These are phyloP conservation scores for Enteromius treurensis DNA, from an alignment of 2,797 vertebrate genomes.

Conservation along the genomic window DNA sequence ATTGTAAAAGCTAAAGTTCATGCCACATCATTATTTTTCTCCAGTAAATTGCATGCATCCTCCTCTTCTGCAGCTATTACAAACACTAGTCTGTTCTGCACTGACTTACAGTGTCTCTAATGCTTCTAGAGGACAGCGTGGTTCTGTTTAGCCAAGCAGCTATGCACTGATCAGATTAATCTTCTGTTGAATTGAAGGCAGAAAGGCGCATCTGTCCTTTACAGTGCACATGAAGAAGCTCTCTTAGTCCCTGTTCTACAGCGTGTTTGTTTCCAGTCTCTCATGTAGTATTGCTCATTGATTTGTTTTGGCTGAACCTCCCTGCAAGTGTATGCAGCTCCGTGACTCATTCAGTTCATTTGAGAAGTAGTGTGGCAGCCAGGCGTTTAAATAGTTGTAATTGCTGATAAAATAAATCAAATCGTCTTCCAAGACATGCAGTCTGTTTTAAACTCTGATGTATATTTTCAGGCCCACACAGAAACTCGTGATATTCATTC, in stretches of 20 bases:
- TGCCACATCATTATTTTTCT: not conserved
- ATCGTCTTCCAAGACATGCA: not conserved
- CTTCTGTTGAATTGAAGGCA: conserved; percentile 14
- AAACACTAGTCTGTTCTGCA: conserved; percentile 4
- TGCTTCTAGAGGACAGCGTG: not conserved
- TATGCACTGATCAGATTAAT: conserved; percentile 18
- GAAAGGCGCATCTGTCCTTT: conserved; percentile 11
- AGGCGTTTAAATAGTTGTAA: not conserved
- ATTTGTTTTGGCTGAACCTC: conserved; percentile 23
- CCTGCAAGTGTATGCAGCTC: conserved; percentile 9
- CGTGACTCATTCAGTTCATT: conserved; percentile 14
- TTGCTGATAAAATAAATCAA: not conserved
- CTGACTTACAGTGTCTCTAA: conserved; percentile 15
- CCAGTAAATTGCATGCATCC: not conserved
- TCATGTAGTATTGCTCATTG: conserved; percentile 13
- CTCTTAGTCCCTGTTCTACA: not conserved
- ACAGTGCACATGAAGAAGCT: not conserved
- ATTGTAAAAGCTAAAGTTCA: conserved; percentile 3
- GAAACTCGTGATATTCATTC: not conserved
- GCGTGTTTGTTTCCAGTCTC: not conserved
- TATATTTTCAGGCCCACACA: not conserved
- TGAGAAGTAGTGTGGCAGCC: not conserved
- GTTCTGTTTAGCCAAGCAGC: conserved; percentile 17
- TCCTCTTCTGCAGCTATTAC: not conserved
- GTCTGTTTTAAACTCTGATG: not conserved